These are phyloP conservation scores for Vespertilio murinus DNA, from an alignment of 2,797 vertebrate genomes.

Conservation along the genomic window DNA sequence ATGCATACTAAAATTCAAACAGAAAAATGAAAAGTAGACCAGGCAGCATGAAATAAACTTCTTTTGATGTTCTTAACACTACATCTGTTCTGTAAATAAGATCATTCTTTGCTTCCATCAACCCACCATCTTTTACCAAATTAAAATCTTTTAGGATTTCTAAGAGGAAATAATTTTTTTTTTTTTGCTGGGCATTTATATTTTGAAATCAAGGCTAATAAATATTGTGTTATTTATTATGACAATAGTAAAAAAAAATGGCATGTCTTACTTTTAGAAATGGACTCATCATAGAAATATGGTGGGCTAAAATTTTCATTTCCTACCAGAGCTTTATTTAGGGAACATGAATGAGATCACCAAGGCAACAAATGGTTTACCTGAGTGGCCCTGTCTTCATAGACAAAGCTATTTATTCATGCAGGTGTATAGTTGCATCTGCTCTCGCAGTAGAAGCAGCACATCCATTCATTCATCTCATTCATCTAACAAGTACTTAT, in stretches of 20 bases:
- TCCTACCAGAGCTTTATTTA: slow-evolving; percentile 23
- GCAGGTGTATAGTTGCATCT: neutral
- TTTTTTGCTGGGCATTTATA: slow-evolving; percentile 19
- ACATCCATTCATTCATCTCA: neutral
- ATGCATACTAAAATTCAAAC: slow-evolving; percentile 60
- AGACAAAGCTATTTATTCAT: slow-evolving; percentile 37
- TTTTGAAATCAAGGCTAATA: slow-evolving; percentile 30
- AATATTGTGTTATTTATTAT: slow-evolving; percentile 38
- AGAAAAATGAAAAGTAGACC: slow-evolving; percentile 46
- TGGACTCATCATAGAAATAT: slow-evolving; percentile 33
- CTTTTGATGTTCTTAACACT: slow-evolving; percentile 49
- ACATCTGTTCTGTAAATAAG: slow-evolving; percentile 41
- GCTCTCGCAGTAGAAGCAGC: neutral
- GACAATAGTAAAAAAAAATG: neutral
- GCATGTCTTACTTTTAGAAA: neutral
- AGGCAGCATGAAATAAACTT: slow-evolving; percentile 34
- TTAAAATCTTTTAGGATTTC: slow-evolving; percentile 37
- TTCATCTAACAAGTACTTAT: slow-evolving; percentile 1
- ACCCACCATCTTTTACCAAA: slow-evolving; percentile 45
- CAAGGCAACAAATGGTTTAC: slow-evolving; percentile 51
- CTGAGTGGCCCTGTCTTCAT: neutral
- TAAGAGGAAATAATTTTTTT: slow-evolving; percentile 23
- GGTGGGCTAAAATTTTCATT: slow-evolving; percentile 44
- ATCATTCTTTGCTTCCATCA: neutral
- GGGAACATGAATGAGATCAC: slow-evolving; percentile 46